A percentile compares a stretch with the other conserved stretches of the same genome.
These are phyloP conservation scores for Halictus ligatus DNA, from an alignment of 2,888 invertebrate species.

Conservation along the genomic window DNA sequence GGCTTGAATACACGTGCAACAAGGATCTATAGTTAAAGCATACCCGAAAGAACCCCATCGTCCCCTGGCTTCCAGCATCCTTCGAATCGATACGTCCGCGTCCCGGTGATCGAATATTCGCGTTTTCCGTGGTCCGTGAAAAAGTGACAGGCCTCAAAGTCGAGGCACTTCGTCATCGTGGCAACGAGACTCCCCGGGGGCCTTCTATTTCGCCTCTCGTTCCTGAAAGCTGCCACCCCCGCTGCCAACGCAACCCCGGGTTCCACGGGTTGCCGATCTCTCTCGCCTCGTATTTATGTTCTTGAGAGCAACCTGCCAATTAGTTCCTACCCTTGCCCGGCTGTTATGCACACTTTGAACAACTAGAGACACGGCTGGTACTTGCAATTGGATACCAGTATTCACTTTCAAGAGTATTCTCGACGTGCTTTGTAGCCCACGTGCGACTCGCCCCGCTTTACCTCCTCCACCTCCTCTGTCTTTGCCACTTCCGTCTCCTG, in stretches of 20 bases:
- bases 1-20: background rate
- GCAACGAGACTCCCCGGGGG: slow-evolving; percentile 43
- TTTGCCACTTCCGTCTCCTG: slow-evolving; percentile 21
- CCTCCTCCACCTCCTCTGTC: background rate
- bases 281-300: slow-evolving; percentile 61
- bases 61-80: background rate
- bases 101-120: slow-evolving; percentile 49
- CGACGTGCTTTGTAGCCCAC: slow-evolving; percentile 66
- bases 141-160: slow-evolving; percentile 57
- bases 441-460: slow-evolving; percentile 42
- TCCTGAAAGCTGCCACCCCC: slow-evolving; percentile 40
- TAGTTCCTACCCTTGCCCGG: slow-evolving; percentile 64
- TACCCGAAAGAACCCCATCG: background rate
- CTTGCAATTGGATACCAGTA: slow-evolving; percentile 77
- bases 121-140: slow-evolving; percentile 32
- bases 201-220: slow-evolving; percentile 31
- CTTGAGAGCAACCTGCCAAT: slow-evolving; percentile 73
- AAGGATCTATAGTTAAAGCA: background rate
- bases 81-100: slow-evolving; percentile 40
- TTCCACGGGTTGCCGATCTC: slow-evolving; percentile 42
- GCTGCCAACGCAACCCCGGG: background rate
- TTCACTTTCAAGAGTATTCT: slow-evolving; percentile 81
- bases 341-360: slow-evolving; percentile 77
- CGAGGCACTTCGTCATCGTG: slow-evolving; percentile 45
- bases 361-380: slow-evolving; percentile 73